Conservation (phyloP, 2,888 invertebrate genomes). For the Rhagonycha lutea region DNA sequence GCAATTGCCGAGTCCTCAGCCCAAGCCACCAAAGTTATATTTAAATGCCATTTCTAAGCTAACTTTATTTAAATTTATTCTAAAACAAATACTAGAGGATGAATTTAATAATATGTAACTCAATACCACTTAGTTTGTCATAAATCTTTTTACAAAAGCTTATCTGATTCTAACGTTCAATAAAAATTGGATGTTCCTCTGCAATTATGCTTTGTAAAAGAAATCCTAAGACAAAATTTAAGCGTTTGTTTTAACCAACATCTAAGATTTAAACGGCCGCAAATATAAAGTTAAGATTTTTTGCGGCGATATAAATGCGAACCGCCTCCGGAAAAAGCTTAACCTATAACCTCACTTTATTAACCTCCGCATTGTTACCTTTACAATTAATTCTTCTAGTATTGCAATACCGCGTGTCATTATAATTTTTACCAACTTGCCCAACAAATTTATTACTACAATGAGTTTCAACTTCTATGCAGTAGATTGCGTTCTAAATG, state of each 20-base stretch:
- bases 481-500: constrained; percentile 30
- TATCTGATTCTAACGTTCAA: constrained; percentile 32
- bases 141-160: constrained; percentile 34
- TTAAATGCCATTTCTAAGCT: constrained; percentile 9
- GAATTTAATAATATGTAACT: constrained; percentile 40
- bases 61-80: constrained; percentile 37
- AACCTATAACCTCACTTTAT: constrained; percentile 24
- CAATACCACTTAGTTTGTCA: constrained; percentile 39
- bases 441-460: constrained; percentile 30
- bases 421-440: constrained; percentile 7
- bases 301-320: constrained; percentile 29
- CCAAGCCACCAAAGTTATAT: background rate
- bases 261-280: background rate
- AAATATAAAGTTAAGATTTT: constrained; percentile 23
- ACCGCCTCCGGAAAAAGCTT: constrained; percentile 24
- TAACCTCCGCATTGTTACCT: constrained; percentile 7
- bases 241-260: background rate
- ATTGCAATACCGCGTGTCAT: constrained; percentile 9
- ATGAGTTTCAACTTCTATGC: constrained; percentile 26
- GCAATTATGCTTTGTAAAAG: constrained; percentile 15
- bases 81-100: constrained; percentile 37
- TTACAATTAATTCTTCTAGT: background rate
- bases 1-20: constrained; percentile 3
- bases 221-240: constrained; percentile 5
- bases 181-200: constrained; percentile 28